Base-by-base conservation (phyloP, 2,888 invertebrate genomes). In the Heliothis peltigera region DNA sequence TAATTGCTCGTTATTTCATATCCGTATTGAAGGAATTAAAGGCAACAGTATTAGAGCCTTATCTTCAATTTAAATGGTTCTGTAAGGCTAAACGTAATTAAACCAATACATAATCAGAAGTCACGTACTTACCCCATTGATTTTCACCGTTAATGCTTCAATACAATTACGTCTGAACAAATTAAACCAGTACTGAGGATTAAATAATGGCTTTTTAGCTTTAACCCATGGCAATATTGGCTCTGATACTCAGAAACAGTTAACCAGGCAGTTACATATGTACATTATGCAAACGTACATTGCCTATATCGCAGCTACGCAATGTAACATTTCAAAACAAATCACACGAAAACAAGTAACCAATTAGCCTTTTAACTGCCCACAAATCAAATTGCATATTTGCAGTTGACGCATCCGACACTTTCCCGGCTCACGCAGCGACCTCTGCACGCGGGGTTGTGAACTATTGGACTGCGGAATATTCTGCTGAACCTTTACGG, bases 381-480 rank as follows among this genome's bases (percentile, higher is more conserved):
- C 12, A 57, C 60, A 65, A 75, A 75, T 75, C 57, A 68, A 55
- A 58, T 77, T 74, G 64, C 75, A 75, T 78, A 77, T 68, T 43
- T 67, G 46, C 51, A 58, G 60, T 56, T 76, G 59, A 65, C 49
- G 60, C 64, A 71, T 79, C 61, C 63, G 47, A 72, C 69, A 75
- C 80, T 80, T 80, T 79, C 83, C 53, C 78, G 75, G 28, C 59
- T 57, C 72, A 70, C 60, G 67, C 48, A 48, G 59, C 72, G 82
- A 84, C 84, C 85, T 82, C 74, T 80, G 74, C 61, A 72, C 75
- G 67, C 70, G 61, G 75, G 75, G 70, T 79, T 68, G 63, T 57
- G 71, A 79, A 77, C 81, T 72, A 65, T 79, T 61, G 63, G 65
- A 56, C 59, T 60, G 71, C 66, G 49, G 63, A 63, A 75, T 64